These are phyloP conservation scores for Oryzias woworae DNA, from an alignment of 2,113 vertebrate genomes.

Conservation along the genomic window DNA sequence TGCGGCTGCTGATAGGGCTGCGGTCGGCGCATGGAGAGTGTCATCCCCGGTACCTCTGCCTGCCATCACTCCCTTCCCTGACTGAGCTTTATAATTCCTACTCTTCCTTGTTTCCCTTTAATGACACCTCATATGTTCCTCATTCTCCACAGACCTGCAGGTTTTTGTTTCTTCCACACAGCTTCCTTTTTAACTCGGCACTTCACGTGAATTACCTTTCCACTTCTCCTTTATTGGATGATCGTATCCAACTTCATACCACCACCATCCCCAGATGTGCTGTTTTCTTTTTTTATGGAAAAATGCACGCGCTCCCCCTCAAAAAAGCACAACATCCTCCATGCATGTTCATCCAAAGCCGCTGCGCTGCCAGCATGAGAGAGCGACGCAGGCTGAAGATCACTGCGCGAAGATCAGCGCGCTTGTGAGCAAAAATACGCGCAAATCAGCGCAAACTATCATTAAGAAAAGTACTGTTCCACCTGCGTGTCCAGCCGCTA, in stretches of 20 bases:
- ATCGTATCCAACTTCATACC: conserved; percentile 18
- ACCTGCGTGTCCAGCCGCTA: conserved; percentile 25
- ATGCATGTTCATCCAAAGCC: conserved; percentile 16
- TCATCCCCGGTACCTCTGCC: conserved; percentile 42
- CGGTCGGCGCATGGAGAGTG: conserved; percentile 45
- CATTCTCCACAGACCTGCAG: conserved; percentile 44
- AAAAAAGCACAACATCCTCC: conserved; percentile 19
- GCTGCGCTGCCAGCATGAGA: conserved; percentile 6
- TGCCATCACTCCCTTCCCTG: conserved; percentile 57
- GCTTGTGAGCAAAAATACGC: not conserved
- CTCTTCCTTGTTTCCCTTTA: not conserved
- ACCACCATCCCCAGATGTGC: not conserved
- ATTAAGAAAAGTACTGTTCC: conserved; percentile 10
- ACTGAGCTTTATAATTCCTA: conserved; percentile 4
- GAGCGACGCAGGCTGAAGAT: conserved; percentile 19
- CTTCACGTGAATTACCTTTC: not conserved
- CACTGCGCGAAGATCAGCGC: conserved; percentile 24
- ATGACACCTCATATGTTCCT: not conserved
- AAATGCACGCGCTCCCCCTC: not conserved
- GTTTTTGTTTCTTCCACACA: conserved; percentile 17
- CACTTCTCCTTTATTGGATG: too few species aligned
- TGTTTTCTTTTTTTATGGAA: not conserved
- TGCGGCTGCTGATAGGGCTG: conserved; percentile 52
- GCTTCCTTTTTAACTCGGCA: not conserved
- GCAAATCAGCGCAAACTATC: conserved; percentile 2